Evolutionary conservation across 1,140 invertebrate genomes (phyloP), one percentile per base, ranked within the genome.

Genomic region (Euwallacea similis): DNA sequence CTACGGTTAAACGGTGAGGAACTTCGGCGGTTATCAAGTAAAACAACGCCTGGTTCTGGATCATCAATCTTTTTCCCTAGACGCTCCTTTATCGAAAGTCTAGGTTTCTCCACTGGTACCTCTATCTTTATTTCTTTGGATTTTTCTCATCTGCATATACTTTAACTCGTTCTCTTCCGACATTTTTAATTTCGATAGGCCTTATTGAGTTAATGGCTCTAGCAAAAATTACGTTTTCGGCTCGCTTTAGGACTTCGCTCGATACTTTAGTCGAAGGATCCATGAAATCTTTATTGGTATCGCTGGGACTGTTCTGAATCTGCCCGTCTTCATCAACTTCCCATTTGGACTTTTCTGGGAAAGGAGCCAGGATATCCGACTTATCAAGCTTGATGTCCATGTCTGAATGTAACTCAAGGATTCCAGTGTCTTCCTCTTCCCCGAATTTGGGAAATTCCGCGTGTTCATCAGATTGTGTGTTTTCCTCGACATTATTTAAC

Each of bases 211-310:
- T 93, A 41, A 93, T 91, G 0, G 91, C 90, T 81, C 94, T 93
- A 16, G 93, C 89, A 80, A 95, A 93, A 76, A 96, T 93, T 0
- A 90, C 93, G 77, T 94, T 94, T 83, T 95, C 93, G 1, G 93
- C 93, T 67, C 92, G 84, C 76, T 94, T 94, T 10, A 94, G 78
- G 10, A 94, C 91, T 78, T 95, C 93, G 2, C 89, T 91, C 2
- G 93, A 94, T 2, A 95, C 92, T 83, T 90, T 91, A 42, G 82
- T 84, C 13, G 82, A 77, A 7, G 69, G 55, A 7, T 79, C 79
- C 2, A 73, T 77, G 50, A 85, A 83, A 0, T 77, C 75, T 47
- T 86, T 65, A 16, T 42, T 80, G 21, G 64, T 43, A 15, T 76
- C 72, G 46, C 83, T 74, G 9, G 75, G 74, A 9, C 80, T 72